These are phyloP conservation scores for Albula goreensis DNA, from an alignment of 2,113 vertebrate species.

Conservation along the genomic window DNA sequence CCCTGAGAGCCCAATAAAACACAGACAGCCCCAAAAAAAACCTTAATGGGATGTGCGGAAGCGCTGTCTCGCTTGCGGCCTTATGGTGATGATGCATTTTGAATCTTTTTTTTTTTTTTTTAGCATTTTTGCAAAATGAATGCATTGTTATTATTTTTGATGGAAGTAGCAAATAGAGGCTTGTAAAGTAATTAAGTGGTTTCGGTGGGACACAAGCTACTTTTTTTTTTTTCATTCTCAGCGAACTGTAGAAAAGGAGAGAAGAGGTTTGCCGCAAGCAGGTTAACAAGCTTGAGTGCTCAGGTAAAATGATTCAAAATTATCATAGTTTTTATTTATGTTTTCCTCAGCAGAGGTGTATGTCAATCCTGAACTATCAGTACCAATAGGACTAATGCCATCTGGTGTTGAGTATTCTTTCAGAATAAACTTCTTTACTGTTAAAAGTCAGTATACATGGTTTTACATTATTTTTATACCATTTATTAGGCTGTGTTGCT, in stretches of 20 bases:
- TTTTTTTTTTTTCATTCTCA: not conserved
- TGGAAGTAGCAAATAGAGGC: not conserved
- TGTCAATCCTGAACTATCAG: no score
- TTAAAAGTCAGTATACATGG: no score
- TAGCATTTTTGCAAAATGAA: not conserved
- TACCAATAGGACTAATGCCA: no score
- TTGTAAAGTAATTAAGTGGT: not conserved
- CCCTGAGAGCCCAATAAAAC: not conserved
- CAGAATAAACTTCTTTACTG: no score
- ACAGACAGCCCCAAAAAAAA: not conserved
- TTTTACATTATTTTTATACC: no score
- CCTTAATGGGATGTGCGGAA: not conserved
- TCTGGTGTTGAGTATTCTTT: no score
- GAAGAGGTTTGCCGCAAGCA: not conserved
- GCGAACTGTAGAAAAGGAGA: not conserved
- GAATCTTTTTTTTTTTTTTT: not conserved
- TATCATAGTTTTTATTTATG: no score
- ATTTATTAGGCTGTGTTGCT: no score
- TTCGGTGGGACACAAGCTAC: not conserved
- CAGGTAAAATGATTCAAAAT: no score
- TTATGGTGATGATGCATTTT: not conserved
- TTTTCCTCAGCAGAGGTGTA: no score
- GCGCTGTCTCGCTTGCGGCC: not conserved
- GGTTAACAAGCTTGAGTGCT: not conserved
- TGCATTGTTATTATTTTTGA: not conserved